Evolutionary conservation across 2,797 vertebrate genomes (phyloP), one percentile per base, ranked within the genome.

Genomic region (Leptatherina wallacei): DNA sequence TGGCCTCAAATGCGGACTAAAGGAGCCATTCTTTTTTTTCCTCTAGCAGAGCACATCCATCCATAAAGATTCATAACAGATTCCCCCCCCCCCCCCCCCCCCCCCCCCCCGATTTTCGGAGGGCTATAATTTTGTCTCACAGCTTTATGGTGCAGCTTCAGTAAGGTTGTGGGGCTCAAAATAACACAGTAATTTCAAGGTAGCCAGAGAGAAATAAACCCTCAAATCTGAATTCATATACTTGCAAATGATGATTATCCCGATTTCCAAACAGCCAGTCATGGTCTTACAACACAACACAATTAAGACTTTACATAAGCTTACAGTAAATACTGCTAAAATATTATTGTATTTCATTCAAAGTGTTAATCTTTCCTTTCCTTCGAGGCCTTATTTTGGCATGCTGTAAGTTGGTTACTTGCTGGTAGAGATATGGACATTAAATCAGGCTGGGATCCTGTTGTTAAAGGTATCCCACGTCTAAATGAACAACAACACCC

Each of bases 41-140:
- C 44, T 68, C 42, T 35, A 61, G 71, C 61, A 47, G 61, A 76
- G 68, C 67, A 71, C 49, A 61, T 75, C 89, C 71, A 76, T 79
- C 82, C 42, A 85, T 79, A 84, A 81, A 88, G 56, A 82, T 81
- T 83, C 69, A 85, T 70, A 56, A 57, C 49, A 13, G 51, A 44
- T n/a, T 71, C 65, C 52, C 69, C 49, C 69, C 59, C 36, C 72
- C 49, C 56, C 66, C 52, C 69, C 49, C 69, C 59, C 11, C 65
- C 49, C 70, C 49, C 69, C 57, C 36, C 72, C 49, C 54, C 59
- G 71, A 82, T 78, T 87, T 87, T 83, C 66, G 61, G 71, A 65
- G 68, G 57, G 73, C 73, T 85, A 78, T 65, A 63, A 72, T 84
- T 90, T 83, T 65, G 74, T 83, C 72, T 84, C 67, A 77, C 27